Evolutionary conservation across 2,888 invertebrate genomes (phyloP), one percentile per base, ranked within the genome.

Genomic region (Drosophila melanosoma): DNA sequence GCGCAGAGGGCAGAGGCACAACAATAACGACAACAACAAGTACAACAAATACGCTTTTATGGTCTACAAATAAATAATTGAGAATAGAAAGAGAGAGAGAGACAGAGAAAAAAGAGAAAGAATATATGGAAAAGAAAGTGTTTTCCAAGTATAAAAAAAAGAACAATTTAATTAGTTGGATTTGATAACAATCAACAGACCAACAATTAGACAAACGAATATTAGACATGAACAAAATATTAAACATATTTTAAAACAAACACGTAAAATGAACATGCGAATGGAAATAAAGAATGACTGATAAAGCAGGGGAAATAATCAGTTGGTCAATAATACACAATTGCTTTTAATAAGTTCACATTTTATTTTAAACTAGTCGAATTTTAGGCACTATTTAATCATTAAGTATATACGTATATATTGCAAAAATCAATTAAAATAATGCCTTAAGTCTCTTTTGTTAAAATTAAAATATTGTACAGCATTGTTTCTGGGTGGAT

Each of bases 11-110:
- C 84, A 79, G 83, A 81, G 76, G 79, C 82, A 84, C 81, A 84
- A 85, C 78, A 82, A 83, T 74, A 73, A 87, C 74, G 79, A 79
- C 77, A 78, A 79, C 74, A 81, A 79, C 77, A 78, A 79, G 74
- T 78, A 85, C 80, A 82, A 83, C 76, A 74, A 72, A 71, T 73
- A 70, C 76, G 82, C 87, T 81, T 83, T 91, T 92, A 92, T 79
- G 92, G 92, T 92, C 92, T 92, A 92, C 85, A 85, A 87, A 86
- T 88, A 87, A 76, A 82, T 45, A 15, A 79, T 81, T 71, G 33
- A 73, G 57, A 49, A 74, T 58, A 69, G 64, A 7, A 15, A 51
- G 35, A 36, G 15, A 76, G 59, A 69, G 64, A 76, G 67, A 81
- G 58, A 79, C 61, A 67, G 65, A 74, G 38, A 67, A 65, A 80